phyloP scores from a whole-genome alignment of 2,888 invertebrate genomes.

The Gisinianus flammeolus region DNA sequence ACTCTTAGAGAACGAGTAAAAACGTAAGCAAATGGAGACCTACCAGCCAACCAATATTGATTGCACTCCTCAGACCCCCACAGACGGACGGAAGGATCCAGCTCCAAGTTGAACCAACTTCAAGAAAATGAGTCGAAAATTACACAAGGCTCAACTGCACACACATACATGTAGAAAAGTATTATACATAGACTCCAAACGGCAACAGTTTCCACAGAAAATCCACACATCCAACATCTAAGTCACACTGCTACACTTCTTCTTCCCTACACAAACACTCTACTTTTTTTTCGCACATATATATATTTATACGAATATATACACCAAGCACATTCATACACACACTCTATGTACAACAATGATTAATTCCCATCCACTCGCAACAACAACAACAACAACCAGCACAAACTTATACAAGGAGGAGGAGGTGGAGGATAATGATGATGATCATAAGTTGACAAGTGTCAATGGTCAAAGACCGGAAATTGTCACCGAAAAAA shows the following conservation, averaged over 20 bases:
- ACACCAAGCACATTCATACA: no score
- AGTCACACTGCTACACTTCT: conserved; percentile 1
- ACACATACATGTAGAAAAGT: conserved; percentile 3
- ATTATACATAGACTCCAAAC: conserved; percentile 8
- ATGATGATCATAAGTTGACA: conserved; percentile 16
- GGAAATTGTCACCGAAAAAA: conserved; percentile 24
- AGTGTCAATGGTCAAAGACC: conserved; percentile 30
- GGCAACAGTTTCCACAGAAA: conserved; percentile 23
- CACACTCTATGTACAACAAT: not conserved
- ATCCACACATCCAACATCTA: not conserved
- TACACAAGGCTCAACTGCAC: conserved; percentile 6
- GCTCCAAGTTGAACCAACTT: conserved; percentile 21
- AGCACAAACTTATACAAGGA: no score
- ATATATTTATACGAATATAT: no score
- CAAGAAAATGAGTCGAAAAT: conserved; percentile 32
- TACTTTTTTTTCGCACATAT: no score
- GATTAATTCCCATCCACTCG: not conserved
- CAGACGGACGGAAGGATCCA: conserved; percentile 33
- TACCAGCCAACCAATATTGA: conserved; percentile 44
- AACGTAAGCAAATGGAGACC: conserved; percentile 39
- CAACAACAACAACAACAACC: not conserved
- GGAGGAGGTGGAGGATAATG: not conserved
- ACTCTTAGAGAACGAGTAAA: conserved; percentile 33
- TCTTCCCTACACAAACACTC: not conserved
- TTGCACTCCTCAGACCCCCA: conserved; percentile 40